Conservation (phyloP, 2,113 vertebrate species). For the Menidia beryllina region DNA sequence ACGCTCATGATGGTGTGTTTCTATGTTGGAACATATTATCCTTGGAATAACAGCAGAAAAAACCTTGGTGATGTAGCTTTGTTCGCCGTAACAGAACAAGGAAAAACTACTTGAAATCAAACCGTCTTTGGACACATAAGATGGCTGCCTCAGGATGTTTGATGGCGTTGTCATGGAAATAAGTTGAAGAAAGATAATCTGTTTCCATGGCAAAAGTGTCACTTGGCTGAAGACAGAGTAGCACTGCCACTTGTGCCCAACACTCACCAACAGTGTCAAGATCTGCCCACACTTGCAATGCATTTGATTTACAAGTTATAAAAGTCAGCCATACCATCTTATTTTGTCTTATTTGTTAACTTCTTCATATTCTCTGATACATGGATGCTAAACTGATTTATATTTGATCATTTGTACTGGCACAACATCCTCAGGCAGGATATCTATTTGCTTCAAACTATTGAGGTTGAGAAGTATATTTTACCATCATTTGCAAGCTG, state of each 20-base stretch:
- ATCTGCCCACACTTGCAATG: slow-evolving; percentile 53
- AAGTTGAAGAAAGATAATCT: slow-evolving; percentile 56
- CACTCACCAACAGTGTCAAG: slow-evolving; percentile 64
- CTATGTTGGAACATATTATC: not conserved
- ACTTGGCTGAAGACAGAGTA: slow-evolving; percentile 64
- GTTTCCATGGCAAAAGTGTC: slow-evolving; percentile 77
- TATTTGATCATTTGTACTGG: not conserved
- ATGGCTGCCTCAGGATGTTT: slow-evolving; percentile 63
- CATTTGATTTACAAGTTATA: slow-evolving; percentile 30
- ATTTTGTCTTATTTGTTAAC: not conserved
- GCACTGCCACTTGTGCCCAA: slow-evolving; percentile 55
- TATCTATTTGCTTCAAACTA: slow-evolving; percentile 13
- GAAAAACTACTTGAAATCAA: slow-evolving; percentile 35
- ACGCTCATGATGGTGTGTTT: not conserved
- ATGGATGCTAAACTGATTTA: slow-evolving; percentile 1
- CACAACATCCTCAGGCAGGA: slow-evolving; percentile 25
- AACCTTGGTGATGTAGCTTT: not conserved
- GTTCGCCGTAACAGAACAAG: slow-evolving; percentile 11
- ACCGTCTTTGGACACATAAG: slow-evolving; percentile 44
- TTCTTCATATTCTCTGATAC: not conserved
- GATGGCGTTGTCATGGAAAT: slow-evolving; percentile 69
- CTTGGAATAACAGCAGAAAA: not conserved
- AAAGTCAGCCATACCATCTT: slow-evolving; percentile 7
- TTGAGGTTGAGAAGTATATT: slow-evolving; percentile 30
- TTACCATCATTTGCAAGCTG: slow-evolving; percentile 37